Evolutionary conservation across 2,888 invertebrate species (phyloP).

Genomic region (Chrysotoxum bicinctum): DNA sequence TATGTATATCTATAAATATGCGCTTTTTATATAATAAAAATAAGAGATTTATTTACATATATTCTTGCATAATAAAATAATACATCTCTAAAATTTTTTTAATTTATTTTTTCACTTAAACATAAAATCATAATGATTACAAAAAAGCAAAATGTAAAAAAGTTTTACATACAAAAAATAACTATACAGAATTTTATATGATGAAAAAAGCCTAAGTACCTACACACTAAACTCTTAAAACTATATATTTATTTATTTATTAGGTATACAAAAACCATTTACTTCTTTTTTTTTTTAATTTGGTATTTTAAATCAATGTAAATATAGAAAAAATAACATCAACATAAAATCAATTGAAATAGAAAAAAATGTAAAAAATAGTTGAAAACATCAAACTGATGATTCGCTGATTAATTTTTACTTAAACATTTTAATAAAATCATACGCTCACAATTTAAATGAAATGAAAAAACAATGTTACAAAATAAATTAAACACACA

Average conservation of each 20-base stretch:
- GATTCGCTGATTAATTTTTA: not conserved
- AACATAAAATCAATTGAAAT: slow-evolving; percentile 12
- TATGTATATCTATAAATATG: slow-evolving; percentile 46
- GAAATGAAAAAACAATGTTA: too few relatives aligned
- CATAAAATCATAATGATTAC: slow-evolving; percentile 15
- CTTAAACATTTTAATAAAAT: not conserved
- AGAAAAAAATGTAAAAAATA: not conserved
- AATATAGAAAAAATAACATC: not conserved
- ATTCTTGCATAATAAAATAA: slow-evolving; percentile 52
- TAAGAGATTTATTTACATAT: slow-evolving; percentile 67
- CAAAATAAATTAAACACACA: not conserved
- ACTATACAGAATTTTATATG: slow-evolving; percentile 67
- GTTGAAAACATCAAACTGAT: not conserved
- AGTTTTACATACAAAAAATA: slow-evolving; percentile 26
- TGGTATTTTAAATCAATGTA: not conserved
- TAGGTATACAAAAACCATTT: slow-evolving; percentile 45
- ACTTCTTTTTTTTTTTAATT: slow-evolving; percentile 6
- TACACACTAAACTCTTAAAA: slow-evolving; percentile 63
- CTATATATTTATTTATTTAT: slow-evolving; percentile 51
- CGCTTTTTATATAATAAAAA: slow-evolving; percentile 54
- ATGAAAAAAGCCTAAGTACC: slow-evolving; percentile 67
- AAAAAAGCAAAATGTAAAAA: not conserved
- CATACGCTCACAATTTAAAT: too few relatives aligned
- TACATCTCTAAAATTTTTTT: slow-evolving; percentile 53
- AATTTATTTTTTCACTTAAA: slow-evolving; percentile 60